Evolutionary conservation across 2,888 invertebrate species (phyloP).

Genomic region (Ichneumon xanthorius): DNA sequence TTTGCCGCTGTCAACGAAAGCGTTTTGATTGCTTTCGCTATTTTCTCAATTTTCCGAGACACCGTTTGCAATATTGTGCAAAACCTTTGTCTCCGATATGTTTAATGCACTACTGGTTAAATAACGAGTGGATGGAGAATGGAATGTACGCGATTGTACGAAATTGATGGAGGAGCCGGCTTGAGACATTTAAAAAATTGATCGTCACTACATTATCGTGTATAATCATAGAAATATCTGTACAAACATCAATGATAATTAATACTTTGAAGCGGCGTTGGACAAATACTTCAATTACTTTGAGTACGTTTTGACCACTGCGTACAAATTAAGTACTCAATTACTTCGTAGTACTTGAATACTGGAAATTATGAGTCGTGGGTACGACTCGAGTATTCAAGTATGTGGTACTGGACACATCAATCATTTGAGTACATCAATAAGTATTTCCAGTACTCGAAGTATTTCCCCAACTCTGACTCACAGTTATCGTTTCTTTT

Average conservation of each 20-base stretch:
- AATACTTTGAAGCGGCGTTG: too few relatives aligned
- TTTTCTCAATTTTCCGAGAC: not conserved
- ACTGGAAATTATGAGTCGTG: too few relatives aligned
- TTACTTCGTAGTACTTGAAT: too few relatives aligned
- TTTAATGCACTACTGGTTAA: not conserved
- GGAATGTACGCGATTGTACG: not conserved
- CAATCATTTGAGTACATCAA: too few relatives aligned
- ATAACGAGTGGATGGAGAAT: not conserved
- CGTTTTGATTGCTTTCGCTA: not conserved
- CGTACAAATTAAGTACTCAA: too few relatives aligned
- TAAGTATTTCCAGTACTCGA: too few relatives aligned
- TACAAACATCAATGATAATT: too few relatives aligned
- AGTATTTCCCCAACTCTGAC: too few relatives aligned
- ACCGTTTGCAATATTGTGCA: not conserved
- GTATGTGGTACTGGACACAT: too few relatives aligned
- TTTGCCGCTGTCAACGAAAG: not conserved
- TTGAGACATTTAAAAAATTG: not conserved
- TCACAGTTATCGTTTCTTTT: not conserved
- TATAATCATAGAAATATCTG: not conserved
- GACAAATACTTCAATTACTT: too few relatives aligned
- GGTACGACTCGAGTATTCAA: too few relatives aligned
- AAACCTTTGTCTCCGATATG: not conserved
- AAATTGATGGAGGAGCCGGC: not conserved
- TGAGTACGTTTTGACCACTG: too few relatives aligned
- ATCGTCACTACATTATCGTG: not conserved